A percentile compares a stretch with the other conserved stretches of the same genome.
phyloP scores from a whole-genome alignment of 1,140 invertebrate genomes.

The Artemia franciscana region DNA sequence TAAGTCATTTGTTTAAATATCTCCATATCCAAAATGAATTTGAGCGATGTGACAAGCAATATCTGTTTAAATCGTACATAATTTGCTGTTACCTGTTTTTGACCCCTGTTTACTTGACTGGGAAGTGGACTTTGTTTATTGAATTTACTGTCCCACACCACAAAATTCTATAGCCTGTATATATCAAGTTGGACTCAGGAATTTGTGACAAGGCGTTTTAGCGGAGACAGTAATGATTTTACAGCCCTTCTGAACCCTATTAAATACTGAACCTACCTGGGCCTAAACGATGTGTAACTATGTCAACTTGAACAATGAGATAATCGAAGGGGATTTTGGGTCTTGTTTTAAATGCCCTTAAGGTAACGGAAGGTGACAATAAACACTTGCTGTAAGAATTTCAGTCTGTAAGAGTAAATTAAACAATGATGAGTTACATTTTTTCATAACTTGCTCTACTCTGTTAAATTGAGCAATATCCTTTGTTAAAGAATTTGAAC shows the following conservation, averaged over 20 bases:
- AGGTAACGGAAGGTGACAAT: neutral
- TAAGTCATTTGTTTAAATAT: no score
- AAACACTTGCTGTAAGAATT: neutral
- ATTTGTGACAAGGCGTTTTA: neutral
- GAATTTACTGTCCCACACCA: neutral
- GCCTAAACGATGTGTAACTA: neutral
- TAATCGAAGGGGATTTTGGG: neutral
- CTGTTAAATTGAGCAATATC: no score
- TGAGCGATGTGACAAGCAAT: no score
- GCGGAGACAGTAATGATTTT: neutral
- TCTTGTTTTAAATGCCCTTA: neutral
- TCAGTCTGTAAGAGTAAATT: neutral
- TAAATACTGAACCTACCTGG: neutral
- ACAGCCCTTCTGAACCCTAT: neutral
- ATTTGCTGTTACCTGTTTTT: no score
- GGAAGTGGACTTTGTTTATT: neutral
- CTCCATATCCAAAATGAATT: no score
- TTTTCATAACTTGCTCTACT: no score
- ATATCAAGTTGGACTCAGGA: neutral
- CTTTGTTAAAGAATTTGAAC: no score
- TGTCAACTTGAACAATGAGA: neutral
- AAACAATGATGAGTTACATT: neutral
- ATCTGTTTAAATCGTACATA: no score
- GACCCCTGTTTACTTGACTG: neutral
- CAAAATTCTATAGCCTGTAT: neutral